These are phyloP conservation scores for Samia ricini DNA, from an alignment of 1,140 invertebrate species.

Conservation along the genomic window DNA sequence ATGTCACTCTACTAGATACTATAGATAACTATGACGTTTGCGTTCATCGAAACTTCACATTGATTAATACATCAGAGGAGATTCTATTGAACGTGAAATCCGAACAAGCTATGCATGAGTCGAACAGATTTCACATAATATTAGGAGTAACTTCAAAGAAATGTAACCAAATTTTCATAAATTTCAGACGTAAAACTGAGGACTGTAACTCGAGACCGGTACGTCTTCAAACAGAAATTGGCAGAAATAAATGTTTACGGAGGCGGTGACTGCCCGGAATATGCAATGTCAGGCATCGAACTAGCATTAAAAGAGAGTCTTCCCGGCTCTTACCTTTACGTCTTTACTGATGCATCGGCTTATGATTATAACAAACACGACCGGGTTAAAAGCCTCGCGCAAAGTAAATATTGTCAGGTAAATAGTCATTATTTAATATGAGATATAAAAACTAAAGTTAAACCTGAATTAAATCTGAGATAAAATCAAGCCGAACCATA, in stretches of 20 bases:
- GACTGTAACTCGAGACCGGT: conserved; percentile 30
- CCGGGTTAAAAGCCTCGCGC: conserved; percentile 37
- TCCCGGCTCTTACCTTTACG: conserved; percentile 34
- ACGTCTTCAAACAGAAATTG: conserved; percentile 64
- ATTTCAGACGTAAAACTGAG: neutral
- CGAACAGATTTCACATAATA: no score
- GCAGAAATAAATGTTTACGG: conserved; percentile 76
- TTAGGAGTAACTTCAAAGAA: no score
- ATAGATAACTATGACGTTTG: no score
- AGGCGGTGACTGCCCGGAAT: conserved; percentile 82
- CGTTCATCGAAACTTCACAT: no score
- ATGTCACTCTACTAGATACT: no score
- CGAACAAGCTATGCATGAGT: no score
- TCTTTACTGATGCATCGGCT: conserved; percentile 4
- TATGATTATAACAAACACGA: conserved; percentile 16
- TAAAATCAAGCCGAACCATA: no score
- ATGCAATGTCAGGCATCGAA: conserved; percentile 79
- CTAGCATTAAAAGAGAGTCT: conserved; percentile 78
- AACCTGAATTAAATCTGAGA: no score
- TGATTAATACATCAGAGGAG: no score
- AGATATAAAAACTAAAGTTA: no score
- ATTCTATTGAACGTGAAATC: no score
- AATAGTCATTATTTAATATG: conserved; percentile 20
- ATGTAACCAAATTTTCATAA: no score
- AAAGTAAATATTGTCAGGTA: conserved; percentile 37